These are phyloP conservation scores for Micropoecilia bifurca DNA, from an alignment of 2,797 vertebrate species.

Conservation along the genomic window DNA sequence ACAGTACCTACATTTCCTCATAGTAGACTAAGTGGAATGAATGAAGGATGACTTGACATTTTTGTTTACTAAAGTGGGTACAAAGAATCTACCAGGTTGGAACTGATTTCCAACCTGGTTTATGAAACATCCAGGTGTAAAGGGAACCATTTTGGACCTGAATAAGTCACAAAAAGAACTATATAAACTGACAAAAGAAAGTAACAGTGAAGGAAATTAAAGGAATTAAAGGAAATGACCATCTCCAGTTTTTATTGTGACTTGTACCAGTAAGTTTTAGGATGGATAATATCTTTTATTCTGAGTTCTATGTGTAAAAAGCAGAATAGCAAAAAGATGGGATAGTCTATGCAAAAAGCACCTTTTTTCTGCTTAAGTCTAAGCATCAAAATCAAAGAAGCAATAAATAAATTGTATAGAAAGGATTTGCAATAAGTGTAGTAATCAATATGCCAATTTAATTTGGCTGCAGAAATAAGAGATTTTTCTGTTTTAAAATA, in stretches of 20 bases:
- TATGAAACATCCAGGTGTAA: not conserved
- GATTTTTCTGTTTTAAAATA: not conserved
- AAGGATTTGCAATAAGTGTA: not conserved
- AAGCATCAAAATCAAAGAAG: not conserved
- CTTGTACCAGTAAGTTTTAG: not conserved
- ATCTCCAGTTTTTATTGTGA: not conserved
- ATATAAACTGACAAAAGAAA: not conserved
- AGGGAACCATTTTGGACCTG: not conserved
- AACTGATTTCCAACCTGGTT: not conserved
- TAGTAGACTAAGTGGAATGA: not conserved
- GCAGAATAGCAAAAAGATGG: not conserved
- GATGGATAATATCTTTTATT: not conserved
- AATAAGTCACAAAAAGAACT: not conserved
- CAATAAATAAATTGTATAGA: not conserved
- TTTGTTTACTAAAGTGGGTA: not conserved
- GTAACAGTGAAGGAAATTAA: not conserved
- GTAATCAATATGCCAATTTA: not conserved
- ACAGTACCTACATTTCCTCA: not conserved
- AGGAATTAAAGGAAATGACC: not conserved
- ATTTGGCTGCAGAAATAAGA: not conserved
- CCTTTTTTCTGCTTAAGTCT: not conserved
- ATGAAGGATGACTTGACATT: not conserved
- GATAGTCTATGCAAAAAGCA: not conserved
- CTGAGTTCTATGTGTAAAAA: not conserved
- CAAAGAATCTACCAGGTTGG: not conserved